Base-by-base conservation (phyloP, 2,797 vertebrate genomes). In the Zenarchopterus dispar region DNA sequence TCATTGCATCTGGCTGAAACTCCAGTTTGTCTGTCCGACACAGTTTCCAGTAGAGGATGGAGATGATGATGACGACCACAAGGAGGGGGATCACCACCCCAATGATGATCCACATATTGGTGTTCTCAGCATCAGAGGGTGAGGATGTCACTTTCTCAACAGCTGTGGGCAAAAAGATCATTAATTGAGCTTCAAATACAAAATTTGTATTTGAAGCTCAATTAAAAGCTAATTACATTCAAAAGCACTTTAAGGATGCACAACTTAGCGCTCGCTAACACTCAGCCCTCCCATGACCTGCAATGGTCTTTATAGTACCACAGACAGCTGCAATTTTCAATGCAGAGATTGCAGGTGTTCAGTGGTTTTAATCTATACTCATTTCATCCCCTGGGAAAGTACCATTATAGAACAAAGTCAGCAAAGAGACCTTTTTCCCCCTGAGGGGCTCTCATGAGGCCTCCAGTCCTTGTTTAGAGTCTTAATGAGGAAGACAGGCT, bases 1-100 rank as follows among this genome's bases (percentile, higher is more conserved):
- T 95, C 89, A 98, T 94, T 0, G 96, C 94, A 55, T 99, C 98
- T 0, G 97, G 96, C 85, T 99, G 97, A 71, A 99, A 99, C 90
- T 99, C 98, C 90, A 99, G 88, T 86, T 99, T 99, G 92, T 99
- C 97, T 0, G 96, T 97, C 52, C 97, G 95, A 82, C 98, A 99
- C 62, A 99, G 93, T 41, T 99, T 99, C 97, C 97, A 99, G 90
- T 99, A 99, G 26, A 99, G 94, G 89, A 99, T 97, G 82, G 94
- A 83, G 31, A 98, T 93, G 2, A 99, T 97, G 82, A 97, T 62
- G 10, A 95, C 55, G 51, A 97, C 97, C 83, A 99, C 94, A 5
- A 97, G 83, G 51, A 97, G 95, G 0, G 97, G 98, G 23, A 98
- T 94, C 39, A 95, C 94, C 81, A 98, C 97, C 0, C 97, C 98